These are phyloP conservation scores for Lepilemur septentrionalis DNA, from an alignment of 2,797 vertebrate species.

Conservation along the genomic window DNA sequence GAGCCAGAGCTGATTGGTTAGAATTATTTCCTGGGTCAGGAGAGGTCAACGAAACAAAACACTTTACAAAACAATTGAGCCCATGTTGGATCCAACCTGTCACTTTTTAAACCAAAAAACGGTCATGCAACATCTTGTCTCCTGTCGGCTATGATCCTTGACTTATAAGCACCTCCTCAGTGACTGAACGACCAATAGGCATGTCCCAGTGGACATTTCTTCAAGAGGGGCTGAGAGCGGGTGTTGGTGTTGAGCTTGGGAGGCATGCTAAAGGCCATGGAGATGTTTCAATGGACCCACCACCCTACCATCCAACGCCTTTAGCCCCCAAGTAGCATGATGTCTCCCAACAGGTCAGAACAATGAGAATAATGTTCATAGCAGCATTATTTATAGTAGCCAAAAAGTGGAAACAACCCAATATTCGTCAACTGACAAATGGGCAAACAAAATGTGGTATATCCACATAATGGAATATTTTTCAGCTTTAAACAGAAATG, in stretches of 20 bases:
- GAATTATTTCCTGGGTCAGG: slow-evolving; percentile 56
- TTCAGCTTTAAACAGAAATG: not conserved
- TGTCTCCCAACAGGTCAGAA: not conserved
- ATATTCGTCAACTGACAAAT: not conserved
- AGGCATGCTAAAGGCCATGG: not conserved
- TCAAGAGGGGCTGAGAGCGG: not conserved
- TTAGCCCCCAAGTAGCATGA: not conserved
- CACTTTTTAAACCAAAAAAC: not conserved
- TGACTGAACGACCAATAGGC: not conserved
- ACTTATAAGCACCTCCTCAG: not conserved
- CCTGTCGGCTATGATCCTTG: not conserved
- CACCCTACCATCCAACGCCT: not conserved
- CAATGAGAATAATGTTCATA: not conserved
- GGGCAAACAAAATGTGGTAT: not conserved
- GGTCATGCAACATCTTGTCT: not conserved
- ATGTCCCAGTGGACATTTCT: not conserved
- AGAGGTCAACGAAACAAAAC: slow-evolving; percentile 40
- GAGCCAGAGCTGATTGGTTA: slow-evolving; percentile 12
- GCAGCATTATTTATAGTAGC: not conserved
- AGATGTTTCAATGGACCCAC: no score
- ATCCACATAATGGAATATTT: fast-evolving
- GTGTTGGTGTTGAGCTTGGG: not conserved
- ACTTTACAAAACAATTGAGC: slow-evolving; percentile 33
- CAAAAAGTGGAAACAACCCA: not conserved
- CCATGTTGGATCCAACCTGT: not conserved